Evolutionary conservation across 1,140 invertebrate genomes (phyloP).

Genomic region (Notospermus geniculatus): DNA sequence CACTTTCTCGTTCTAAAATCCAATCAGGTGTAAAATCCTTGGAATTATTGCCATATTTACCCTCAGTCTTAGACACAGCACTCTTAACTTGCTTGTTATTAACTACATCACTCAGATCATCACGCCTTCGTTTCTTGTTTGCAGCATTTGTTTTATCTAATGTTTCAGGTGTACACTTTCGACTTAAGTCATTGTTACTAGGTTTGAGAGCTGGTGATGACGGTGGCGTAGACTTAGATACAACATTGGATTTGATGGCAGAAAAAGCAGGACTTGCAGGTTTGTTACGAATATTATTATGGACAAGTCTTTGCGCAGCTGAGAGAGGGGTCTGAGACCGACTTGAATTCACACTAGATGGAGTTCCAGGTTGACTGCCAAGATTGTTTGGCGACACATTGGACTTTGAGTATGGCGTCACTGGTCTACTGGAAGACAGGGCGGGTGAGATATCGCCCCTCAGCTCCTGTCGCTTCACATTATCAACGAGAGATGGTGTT

Average conservation of each 20-base stretch:
- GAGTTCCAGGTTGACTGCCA: constrained; percentile 25
- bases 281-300: too few relatives aligned
- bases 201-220: constrained; percentile 5
- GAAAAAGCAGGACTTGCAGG: constrained; percentile 19
- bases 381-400: constrained; percentile 19
- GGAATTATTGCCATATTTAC: neutral
- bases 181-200: neutral
- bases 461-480: constrained; percentile 11
- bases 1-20: too few relatives aligned
- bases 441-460: neutral
- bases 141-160: constrained; percentile 39
- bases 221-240: constrained; percentile 14
- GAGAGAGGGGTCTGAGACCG: constrained; percentile 19
- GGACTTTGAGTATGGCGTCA: neutral
- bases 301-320: too few relatives aligned
- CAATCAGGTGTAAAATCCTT: neutral
- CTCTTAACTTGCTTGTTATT: neutral
- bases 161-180: neutral
- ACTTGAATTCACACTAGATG: constrained; percentile 22
- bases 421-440: neutral
- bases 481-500: constrained; percentile 21
- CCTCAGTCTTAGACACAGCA: neutral
- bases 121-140: constrained; percentile 35
- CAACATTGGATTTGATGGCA: constrained; percentile 27
- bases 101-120: constrained; percentile 10